Evolutionary conservation across 2,797 vertebrate genomes (phyloP).

Genomic region (Novumbra hubbsi): DNA sequence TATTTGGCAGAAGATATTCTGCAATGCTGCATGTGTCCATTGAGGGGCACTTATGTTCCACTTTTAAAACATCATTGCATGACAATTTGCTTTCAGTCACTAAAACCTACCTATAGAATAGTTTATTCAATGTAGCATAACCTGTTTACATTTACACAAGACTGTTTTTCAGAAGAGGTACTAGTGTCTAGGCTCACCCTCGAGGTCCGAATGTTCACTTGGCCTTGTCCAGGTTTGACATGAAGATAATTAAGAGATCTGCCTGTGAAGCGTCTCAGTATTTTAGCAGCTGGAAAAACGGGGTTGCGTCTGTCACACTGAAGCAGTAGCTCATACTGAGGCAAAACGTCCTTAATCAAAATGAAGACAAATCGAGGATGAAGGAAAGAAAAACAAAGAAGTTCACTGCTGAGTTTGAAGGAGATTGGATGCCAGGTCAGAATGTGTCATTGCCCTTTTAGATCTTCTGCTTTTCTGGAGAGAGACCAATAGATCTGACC

Average conservation of each 20-base stretch:
- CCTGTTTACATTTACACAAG: background rate
- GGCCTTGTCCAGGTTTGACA: background rate
- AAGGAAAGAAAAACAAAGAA: constrained; percentile 27
- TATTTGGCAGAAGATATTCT: background rate
- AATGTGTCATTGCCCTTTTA: constrained; percentile 31
- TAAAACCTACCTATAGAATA: background rate
- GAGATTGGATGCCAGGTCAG: background rate
- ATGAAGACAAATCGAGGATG: constrained; percentile 22
- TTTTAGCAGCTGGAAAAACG: constrained; percentile 26
- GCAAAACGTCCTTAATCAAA: constrained; percentile 1
- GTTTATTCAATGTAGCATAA: background rate
- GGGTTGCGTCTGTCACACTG: constrained; percentile 19
- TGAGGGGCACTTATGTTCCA: background rate
- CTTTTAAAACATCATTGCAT: background rate
- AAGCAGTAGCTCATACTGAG: constrained; percentile 44
- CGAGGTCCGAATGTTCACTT: background rate
- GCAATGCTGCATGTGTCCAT: constrained; percentile 1
- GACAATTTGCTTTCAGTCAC: background rate
- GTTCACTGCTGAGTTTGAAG: constrained; percentile 15
- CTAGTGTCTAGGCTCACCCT: background rate
- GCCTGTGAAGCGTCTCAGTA: constrained; percentile 6
- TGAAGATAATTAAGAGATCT: background rate
- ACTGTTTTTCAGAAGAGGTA: background rate
- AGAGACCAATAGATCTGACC: constrained; percentile 18
- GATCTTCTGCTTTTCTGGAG: background rate